Evolutionary conservation across 1,140 invertebrate species (phyloP).

Genomic region (Lerema accius): DNA sequence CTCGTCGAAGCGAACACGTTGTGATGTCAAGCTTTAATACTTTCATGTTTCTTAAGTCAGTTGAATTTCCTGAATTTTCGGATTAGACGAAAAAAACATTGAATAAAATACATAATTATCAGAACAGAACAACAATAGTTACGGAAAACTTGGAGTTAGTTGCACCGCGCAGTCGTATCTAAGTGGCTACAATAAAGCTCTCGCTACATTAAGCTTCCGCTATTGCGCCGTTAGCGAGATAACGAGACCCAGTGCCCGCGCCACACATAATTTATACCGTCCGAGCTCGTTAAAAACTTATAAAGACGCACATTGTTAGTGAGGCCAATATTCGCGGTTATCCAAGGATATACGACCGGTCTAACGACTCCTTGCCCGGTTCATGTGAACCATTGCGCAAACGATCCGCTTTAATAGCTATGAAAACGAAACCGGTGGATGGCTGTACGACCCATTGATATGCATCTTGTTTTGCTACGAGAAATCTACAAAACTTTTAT

Average conservation of each 20-base stretch:
- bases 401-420: constrained; percentile 45
- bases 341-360: constrained; percentile 65
- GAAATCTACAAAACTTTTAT: neutral
- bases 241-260: constrained; percentile 77
- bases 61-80: too few species aligned
- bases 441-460: constrained; percentile 31
- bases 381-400: constrained; percentile 52
- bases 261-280: constrained; percentile 80
- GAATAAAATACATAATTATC: constrained; percentile 22
- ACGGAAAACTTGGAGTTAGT: constrained; percentile 48
- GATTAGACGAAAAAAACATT: too few species aligned
- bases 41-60: too few species aligned
- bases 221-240: constrained; percentile 77
- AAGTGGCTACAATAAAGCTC: constrained; percentile 81
- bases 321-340: constrained; percentile 76
- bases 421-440: constrained; percentile 40
- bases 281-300: constrained; percentile 82
- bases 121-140: constrained; percentile 47
- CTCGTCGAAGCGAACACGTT: too few species aligned
- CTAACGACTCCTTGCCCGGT: constrained; percentile 62
- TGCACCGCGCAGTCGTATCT: constrained; percentile 58
- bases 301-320: constrained; percentile 81
- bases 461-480: constrained; percentile 13
- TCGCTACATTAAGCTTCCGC: constrained; percentile 80
- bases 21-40: too few species aligned